Evolutionary conservation across 2,113 vertebrate genomes (phyloP).

Genomic region (Cygnus atratus): DNA sequence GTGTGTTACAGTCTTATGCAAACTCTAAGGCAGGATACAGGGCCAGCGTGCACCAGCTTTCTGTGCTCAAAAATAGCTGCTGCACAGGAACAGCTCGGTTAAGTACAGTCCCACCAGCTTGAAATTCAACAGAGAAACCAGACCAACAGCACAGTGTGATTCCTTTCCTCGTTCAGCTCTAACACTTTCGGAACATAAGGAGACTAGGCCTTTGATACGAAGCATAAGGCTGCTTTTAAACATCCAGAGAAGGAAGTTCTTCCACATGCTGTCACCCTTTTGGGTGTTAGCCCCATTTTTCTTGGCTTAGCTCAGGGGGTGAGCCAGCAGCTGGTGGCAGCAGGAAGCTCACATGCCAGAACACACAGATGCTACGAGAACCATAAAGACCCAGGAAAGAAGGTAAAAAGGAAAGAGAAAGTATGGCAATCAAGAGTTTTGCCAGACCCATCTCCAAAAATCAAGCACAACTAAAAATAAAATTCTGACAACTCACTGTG

Average conservation of each 20-base stretch:
- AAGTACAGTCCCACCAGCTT: not conserved
- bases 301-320: not conserved
- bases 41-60: not conserved
- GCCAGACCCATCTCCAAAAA: not conserved
- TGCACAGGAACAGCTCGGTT: not conserved
- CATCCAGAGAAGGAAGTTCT: not conserved
- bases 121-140: not conserved
- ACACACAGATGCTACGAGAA: not conserved
- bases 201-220: not conserved
- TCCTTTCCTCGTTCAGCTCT: not conserved
- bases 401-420: not conserved
- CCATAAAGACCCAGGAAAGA: not conserved
- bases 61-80: not conserved
- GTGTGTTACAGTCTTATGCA: not conserved
- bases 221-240: not conserved
- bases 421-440: not conserved
- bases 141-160: not conserved
- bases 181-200: not conserved
- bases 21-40: not conserved
- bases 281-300: not conserved
- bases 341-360: not conserved
- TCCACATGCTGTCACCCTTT: not conserved
- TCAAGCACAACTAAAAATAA: not conserved
- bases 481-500: not conserved
- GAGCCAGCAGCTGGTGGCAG: not conserved